Evolutionary conservation across 2,797 vertebrate genomes (phyloP).

Genomic region (Carduelis carduelis): DNA sequence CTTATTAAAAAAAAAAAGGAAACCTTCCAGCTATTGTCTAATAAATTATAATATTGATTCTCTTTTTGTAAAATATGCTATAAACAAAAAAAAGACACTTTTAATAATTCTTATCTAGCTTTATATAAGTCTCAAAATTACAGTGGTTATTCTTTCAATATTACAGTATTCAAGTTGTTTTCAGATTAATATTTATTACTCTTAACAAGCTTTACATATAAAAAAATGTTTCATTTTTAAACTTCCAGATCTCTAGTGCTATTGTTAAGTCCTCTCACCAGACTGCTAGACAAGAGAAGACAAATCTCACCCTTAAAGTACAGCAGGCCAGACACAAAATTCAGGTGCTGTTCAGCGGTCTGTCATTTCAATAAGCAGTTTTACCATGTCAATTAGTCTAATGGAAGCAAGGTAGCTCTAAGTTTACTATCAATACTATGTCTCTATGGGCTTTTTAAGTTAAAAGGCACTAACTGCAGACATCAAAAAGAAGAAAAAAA

Average conservation of each 20-base stretch:
- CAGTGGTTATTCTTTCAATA: neutral
- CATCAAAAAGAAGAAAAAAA: neutral
- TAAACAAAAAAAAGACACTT: neutral
- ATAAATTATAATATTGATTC: neutral
- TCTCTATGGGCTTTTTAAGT: neutral
- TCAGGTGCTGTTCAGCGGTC: neutral
- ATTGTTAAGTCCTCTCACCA: neutral
- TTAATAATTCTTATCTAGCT: neutral
- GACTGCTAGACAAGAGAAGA: neutral
- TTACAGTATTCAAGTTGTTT: neutral
- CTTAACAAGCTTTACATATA: neutral
- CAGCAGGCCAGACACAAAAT: neutral
- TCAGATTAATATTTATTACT: neutral
- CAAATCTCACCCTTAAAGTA: neutral
- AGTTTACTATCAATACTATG: neutral
- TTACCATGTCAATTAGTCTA: neutral
- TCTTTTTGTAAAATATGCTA: neutral
- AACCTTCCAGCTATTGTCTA: rapidly evolving
- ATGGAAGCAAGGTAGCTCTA: neutral
- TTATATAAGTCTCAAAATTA: neutral
- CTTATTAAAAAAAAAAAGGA: neutral
- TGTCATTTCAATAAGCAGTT: neutral
- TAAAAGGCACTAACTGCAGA: neutral
- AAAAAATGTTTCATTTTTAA: neutral
- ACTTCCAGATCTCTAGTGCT: neutral